Percentiles rank a stretch among this genome's conserved stretches.
phyloP scores from a whole-genome alignment of 2,797 vertebrate genomes.

The Bryconaethiops microstoma region DNA sequence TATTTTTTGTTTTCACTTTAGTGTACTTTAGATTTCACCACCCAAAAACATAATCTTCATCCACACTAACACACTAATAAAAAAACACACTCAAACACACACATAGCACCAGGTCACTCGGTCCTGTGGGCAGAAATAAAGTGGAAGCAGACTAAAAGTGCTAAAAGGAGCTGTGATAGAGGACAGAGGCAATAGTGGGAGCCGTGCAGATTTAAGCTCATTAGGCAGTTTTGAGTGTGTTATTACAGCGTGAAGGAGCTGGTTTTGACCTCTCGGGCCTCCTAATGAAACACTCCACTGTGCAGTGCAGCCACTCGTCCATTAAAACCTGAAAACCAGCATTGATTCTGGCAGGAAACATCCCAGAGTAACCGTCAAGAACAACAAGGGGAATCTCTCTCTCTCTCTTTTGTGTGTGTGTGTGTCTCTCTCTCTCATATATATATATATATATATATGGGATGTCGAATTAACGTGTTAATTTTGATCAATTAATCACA shows the following conservation, averaged over 20 bases:
- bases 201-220: not conserved
- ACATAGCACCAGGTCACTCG: not conserved
- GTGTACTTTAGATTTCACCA: too few relatives aligned
- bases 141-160: not conserved
- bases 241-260: constrained; percentile 11
- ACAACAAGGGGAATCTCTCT: not conserved
- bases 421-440: too few relatives aligned
- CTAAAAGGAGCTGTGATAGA: not conserved
- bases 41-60: too few relatives aligned
- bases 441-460: too few relatives aligned
- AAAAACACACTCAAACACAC: not conserved
- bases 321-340: not conserved
- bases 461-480: too few relatives aligned
- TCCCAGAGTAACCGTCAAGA: not conserved
- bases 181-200: not conserved
- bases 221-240: constrained; percentile 14
- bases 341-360: constrained; percentile 27
- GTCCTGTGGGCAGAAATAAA: not conserved
- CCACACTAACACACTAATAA: too few relatives aligned
- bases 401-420: not conserved
- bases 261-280: constrained; percentile 21
- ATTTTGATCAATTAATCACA: too few relatives aligned
- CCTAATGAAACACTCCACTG: not conserved
- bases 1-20: too few relatives aligned
- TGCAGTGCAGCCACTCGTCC: not conserved